A percentile compares a stretch with the other conserved stretches of the same genome.
These are phyloP conservation scores for Herpetotheres cachinnans DNA, from an alignment of 2,113 vertebrate species.

Conservation along the genomic window DNA sequence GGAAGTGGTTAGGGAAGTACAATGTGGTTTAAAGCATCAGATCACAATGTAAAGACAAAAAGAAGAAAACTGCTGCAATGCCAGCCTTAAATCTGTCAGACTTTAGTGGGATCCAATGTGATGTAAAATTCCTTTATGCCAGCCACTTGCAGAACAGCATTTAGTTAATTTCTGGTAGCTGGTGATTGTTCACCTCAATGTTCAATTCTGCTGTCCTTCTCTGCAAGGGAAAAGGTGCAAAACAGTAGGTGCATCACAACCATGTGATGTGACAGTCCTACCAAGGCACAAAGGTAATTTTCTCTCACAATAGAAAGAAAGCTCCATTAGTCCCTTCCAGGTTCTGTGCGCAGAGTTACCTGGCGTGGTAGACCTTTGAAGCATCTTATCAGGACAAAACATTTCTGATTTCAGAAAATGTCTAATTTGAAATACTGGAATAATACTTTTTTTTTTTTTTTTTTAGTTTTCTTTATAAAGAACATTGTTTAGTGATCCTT, in stretches of 20 bases:
- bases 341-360: background rate
- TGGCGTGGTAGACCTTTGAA: background rate
- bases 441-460: background rate
- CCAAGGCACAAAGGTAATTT: background rate
- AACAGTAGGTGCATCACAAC: no score
- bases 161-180: background rate
- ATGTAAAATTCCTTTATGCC: background rate
- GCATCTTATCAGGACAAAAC: background rate
- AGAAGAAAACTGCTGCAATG: background rate
- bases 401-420: background rate
- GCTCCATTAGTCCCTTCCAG: background rate
- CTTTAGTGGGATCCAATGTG: background rate
- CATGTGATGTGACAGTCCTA: no score
- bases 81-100: background rate
- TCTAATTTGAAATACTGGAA: background rate
- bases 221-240: background rate
- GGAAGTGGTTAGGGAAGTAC: background rate
- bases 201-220: background rate
- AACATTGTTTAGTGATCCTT: background rate
- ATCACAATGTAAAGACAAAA: background rate
- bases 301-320: background rate
- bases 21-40: background rate
- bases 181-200: background rate
- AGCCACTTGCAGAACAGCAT: background rate
- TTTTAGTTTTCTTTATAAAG: background rate